A percentile compares a stretch with the other conserved stretches of the same genome.
Evolutionary conservation across 2,113 vertebrate genomes (phyloP).

Genomic region (Thunnus maccoyii): DNA sequence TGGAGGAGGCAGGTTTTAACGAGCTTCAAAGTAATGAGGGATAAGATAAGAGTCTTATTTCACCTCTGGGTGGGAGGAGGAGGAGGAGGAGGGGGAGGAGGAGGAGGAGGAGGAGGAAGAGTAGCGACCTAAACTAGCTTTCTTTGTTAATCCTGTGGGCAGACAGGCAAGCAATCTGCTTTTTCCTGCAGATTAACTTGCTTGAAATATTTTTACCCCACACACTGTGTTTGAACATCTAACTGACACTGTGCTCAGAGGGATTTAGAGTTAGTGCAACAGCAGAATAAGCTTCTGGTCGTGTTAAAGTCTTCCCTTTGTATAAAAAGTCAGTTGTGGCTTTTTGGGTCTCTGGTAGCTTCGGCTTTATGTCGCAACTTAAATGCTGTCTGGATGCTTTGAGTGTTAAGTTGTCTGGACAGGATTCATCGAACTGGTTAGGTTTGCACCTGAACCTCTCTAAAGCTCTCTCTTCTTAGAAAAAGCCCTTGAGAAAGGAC

Average conservation of each 20-base stretch:
- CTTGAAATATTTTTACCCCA: slow-evolving; percentile 5
- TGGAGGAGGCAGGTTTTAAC: slow-evolving; percentile 72
- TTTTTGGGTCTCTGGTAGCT: not conserved
- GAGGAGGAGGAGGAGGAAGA: not conserved
- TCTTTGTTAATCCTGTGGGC: slow-evolving; percentile 31
- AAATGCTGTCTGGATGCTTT: not conserved
- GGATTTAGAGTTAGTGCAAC: not conserved
- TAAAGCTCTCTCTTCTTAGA: not conserved
- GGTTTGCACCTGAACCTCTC: too few species aligned
- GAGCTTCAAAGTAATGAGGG: slow-evolving; percentile 75
- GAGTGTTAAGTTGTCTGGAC: not conserved
- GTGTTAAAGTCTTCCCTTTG: not conserved
- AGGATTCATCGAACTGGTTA: not conserved
- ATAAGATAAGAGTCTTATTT: slow-evolving; percentile 77
- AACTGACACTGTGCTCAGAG: not conserved
- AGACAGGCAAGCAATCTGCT: not conserved
- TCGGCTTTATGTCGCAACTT: not conserved
- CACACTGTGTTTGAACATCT: not conserved
- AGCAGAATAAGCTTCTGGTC: not conserved
- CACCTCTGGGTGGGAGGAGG: slow-evolving; percentile 17
- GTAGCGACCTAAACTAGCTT: slow-evolving; percentile 1
- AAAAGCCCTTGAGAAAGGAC: slow-evolving; percentile 3
- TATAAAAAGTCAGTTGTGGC: not conserved
- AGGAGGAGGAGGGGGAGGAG: not conserved
- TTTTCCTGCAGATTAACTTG: slow-evolving; percentile 26